Percentiles rank a stretch among this genome's conserved stretches.
Conservation (phyloP, 2,113 vertebrate species). For the Sorex fumeus region DNA sequence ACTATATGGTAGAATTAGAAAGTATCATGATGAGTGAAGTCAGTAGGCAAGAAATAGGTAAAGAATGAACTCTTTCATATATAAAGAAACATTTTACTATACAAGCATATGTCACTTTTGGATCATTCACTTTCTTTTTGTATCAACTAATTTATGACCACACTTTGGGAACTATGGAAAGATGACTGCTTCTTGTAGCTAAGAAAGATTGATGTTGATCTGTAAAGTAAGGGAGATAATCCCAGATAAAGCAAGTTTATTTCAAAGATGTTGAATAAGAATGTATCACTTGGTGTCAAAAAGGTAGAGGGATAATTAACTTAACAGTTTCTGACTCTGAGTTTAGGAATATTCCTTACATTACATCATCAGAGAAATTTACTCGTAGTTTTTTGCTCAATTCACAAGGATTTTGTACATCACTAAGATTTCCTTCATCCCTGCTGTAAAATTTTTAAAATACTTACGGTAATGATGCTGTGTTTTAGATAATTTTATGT, state of each 20-base stretch:
- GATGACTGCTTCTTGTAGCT: background rate
- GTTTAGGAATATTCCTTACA: background rate
- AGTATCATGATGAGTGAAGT: no score
- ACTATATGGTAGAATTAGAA: no score
- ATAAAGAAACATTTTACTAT: no score
- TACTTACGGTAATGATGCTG: constrained; percentile 37
- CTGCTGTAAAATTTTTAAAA: constrained; percentile 47
- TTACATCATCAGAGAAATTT: background rate
- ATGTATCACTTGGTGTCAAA: constrained; percentile 2
- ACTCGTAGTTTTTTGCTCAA: constrained; percentile 44
- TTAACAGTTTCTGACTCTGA: background rate
- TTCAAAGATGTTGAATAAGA: constrained; percentile 28
- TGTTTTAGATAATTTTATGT: constrained; percentile 56
- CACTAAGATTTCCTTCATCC: constrained; percentile 30
- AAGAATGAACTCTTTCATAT: no score
- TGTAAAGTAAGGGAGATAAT: no score
- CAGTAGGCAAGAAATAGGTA: no score
- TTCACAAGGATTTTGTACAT: constrained; percentile 56
- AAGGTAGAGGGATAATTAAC: background rate
- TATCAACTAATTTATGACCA: background rate
- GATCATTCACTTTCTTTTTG: background rate
- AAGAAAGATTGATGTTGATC: background rate
- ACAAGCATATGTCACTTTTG: background rate
- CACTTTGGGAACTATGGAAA: background rate
- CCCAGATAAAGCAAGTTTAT: constrained; percentile 18